phyloP scores from a whole-genome alignment of 1,140 invertebrate species.

The Gonioctena quinquepunctata region DNA sequence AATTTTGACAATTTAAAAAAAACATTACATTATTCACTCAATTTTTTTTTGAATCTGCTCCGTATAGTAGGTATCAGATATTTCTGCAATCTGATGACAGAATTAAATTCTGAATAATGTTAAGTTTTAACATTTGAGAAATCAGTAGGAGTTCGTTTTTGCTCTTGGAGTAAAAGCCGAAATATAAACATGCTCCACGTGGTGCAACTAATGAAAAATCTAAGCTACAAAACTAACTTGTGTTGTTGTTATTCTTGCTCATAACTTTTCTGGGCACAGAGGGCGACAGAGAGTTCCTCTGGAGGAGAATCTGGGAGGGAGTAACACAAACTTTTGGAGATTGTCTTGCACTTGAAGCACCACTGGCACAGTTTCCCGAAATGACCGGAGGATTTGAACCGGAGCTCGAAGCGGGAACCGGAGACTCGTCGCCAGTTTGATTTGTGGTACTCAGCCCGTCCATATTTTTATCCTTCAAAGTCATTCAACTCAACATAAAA shows the following conservation, averaged over 20 bases:
- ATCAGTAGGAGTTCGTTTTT: too few relatives aligned
- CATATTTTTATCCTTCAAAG: neutral
- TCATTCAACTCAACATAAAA: neutral
- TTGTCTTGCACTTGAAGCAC: slow-evolving; percentile 45
- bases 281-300: slow-evolving; percentile 47
- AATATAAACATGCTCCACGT: too few relatives aligned
- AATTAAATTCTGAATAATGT: too few relatives aligned
- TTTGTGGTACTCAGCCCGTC: neutral
- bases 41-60: too few relatives aligned
- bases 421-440: slow-evolving; percentile 23
- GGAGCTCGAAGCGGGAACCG: slow-evolving; percentile 18
- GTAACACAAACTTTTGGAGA: slow-evolving; percentile 48
- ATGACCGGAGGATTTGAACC: slow-evolving; percentile 24
- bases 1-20: too few relatives aligned
- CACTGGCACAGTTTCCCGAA: slow-evolving; percentile 33
- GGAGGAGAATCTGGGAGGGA: slow-evolving; percentile 29
- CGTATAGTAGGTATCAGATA: too few relatives aligned
- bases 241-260: slow-evolving; percentile 53
- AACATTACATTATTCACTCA: too few relatives aligned
- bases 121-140: too few relatives aligned
- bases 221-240: slow-evolving; percentile 43
- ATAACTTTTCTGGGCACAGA: slow-evolving; percentile 51
- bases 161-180: too few relatives aligned
- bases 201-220: neutral
- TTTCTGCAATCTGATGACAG: too few relatives aligned